phyloP scores from a whole-genome alignment of 2,797 vertebrate species.

The Micropoecilia bifurca region DNA sequence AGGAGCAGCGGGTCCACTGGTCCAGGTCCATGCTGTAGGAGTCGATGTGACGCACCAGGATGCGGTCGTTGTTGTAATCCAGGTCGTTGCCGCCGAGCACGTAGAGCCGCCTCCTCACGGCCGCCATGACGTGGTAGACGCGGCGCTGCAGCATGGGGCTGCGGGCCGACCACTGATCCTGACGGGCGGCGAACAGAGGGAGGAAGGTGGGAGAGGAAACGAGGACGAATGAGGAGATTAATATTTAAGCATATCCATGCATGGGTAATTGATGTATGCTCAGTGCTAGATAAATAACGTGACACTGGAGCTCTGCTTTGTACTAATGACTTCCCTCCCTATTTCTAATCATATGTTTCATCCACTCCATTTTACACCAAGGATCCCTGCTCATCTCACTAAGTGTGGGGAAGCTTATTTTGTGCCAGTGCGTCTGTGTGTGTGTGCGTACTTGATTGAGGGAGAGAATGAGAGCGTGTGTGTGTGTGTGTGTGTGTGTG shows the following conservation, averaged over 20 bases:
- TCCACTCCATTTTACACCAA: slow-evolving; percentile 78
- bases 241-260: slow-evolving; percentile 75
- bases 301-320: slow-evolving; percentile 75
- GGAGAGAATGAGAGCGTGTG: slow-evolving; percentile 56
- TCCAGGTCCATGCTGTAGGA: slow-evolving; percentile 92
- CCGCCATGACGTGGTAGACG: slow-evolving; percentile 97
- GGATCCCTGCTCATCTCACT: slow-evolving; percentile 75
- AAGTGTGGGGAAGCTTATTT: slow-evolving; percentile 74
- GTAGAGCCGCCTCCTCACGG: slow-evolving; percentile 91
- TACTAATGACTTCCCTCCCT: slow-evolving; percentile 80
- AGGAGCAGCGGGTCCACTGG: slow-evolving; percentile 95
- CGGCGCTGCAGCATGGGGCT: slow-evolving; percentile 96
- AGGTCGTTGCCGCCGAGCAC: slow-evolving; percentile 95
- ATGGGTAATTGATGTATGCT: slow-evolving; percentile 78
- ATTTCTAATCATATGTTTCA: slow-evolving; percentile 81
- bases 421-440: slow-evolving; percentile 52
- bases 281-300: slow-evolving; percentile 78
- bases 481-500: slow-evolving; percentile 52
- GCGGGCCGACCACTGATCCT: slow-evolving; percentile 94
- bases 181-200: slow-evolving; percentile 27
- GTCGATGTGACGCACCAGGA: slow-evolving; percentile 96
- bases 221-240: slow-evolving; percentile 70
- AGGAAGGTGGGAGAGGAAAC: slow-evolving; percentile 46
- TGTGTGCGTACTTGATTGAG: slow-evolving; percentile 56
- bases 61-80: slow-evolving; percentile 97